phyloP scores from a whole-genome alignment of 2,113 vertebrate species.

The Mesoclemmys tuberculata region DNA sequence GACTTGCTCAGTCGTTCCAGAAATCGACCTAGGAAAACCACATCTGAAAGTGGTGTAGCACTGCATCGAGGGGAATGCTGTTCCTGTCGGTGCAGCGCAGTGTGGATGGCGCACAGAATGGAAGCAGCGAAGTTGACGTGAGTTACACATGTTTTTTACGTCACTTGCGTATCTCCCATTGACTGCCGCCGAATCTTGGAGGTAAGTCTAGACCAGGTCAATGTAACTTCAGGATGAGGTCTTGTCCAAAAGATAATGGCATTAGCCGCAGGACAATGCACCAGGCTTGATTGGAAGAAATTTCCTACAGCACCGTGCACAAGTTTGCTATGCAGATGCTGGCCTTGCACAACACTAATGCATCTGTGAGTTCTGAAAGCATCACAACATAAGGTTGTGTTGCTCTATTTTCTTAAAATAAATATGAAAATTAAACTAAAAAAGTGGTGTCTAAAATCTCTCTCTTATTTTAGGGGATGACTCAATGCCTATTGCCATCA shows the following conservation, averaged over 20 bases:
- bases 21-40: too few relatives aligned
- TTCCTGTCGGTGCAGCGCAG: too few relatives aligned
- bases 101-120: too few relatives aligned
- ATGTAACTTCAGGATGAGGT: accelerated
- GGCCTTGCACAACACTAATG: neutral
- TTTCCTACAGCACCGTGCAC: neutral
- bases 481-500: neutral
- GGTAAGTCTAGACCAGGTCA: too few relatives aligned
- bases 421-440: neutral
- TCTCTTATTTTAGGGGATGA: neutral
- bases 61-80: too few relatives aligned
- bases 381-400: neutral
- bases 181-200: too few relatives aligned
- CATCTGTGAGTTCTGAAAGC: neutral
- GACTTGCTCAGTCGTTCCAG: too few relatives aligned
- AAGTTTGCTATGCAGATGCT: neutral
- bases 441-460: neutral
- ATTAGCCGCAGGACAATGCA: neutral
- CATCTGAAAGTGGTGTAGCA: too few relatives aligned
- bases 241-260: neutral
- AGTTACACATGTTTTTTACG: too few relatives aligned
- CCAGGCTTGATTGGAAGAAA: neutral
- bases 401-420: neutral
- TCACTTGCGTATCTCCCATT: too few relatives aligned
- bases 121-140: too few relatives aligned